Base-by-base conservation (phyloP, 2,888 invertebrate species). In the Tachystola acroxantha region DNA sequence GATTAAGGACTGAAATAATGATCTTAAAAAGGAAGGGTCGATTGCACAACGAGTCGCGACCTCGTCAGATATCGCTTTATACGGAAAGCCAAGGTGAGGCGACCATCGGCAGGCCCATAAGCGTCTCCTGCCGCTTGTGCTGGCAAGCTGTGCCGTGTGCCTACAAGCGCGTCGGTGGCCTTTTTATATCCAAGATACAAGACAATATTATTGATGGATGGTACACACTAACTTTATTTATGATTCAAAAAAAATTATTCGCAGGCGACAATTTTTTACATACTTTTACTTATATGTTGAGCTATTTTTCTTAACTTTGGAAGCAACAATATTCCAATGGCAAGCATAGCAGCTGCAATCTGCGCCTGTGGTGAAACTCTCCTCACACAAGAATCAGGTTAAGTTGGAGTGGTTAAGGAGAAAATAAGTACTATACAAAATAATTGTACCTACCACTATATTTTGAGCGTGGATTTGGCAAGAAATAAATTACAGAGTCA, bases 11-110 rank as follows among this genome's bases (percentile, higher is more conserved):
- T 30, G 38, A 38, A 59, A 57, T 65, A 65, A 69, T 60, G 62
- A 56, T 57, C 53, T 53, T 57, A 58, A 64, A 62, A 70, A 67
- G 68, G 69, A 64, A 61, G 65, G 65, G 64, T 58, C 64, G 47
- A 63, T 73, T 79, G 71, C 68, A 64, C 67, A 73, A 72, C 61
- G 47, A 52, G 57, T 48, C 51, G 61, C 63, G 78, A 68, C 82
- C 84, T 82, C 81, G 80, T 55, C 68, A 57, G 68, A 72, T 78
- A 79, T 68, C 56, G 56, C 81, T 78, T 62, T 78, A 75, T 75
- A 77, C 64, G 82, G 82, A 41, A 55, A 58, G 50, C 53, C 77
- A 78, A 84, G 84, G 82, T 73, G 64, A 78, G 66, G 62, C 71
- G 65, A 66, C 62, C 71, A 66, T 57, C 66, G 64, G n/a, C n/a